Conservation (phyloP, 2,797 vertebrate species). For the Eidolon dupreanum region DNA sequence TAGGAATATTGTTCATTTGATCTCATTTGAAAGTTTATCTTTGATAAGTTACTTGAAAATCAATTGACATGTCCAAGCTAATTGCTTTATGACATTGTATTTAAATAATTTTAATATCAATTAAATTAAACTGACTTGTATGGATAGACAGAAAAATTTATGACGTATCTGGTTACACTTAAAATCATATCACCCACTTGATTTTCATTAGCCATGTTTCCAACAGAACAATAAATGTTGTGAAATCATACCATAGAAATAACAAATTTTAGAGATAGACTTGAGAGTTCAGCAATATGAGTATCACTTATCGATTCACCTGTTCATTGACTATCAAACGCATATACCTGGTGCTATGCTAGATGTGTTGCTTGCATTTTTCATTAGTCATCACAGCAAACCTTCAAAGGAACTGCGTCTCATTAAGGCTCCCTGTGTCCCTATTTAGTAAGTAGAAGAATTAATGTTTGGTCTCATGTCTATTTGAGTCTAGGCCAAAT, state of each 20-base stretch:
- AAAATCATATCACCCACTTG: background rate
- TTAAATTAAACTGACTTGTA: background rate
- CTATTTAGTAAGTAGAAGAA: background rate
- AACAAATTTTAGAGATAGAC: background rate
- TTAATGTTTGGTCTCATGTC: background rate
- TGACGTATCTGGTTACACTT: background rate
- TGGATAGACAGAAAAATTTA: background rate
- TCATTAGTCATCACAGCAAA: background rate
- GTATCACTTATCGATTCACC: background rate
- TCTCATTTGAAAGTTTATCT: background rate
- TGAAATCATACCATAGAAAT: background rate
- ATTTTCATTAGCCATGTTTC: background rate
- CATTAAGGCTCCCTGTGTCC: background rate
- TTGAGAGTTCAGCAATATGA: background rate
- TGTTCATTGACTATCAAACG: accelerated
- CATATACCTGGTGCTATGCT: background rate
- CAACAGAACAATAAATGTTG: background rate
- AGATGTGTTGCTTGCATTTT: background rate
- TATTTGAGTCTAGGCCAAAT: background rate
- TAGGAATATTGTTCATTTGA: background rate
- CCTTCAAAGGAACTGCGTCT: background rate
- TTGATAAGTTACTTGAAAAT: background rate
- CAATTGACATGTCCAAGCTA: background rate
- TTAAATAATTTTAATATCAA: slow-evolving; percentile 9
- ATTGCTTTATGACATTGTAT: background rate